A percentile compares a stretch with the other conserved stretches of the same genome.
Evolutionary conservation across 2,888 invertebrate species (phyloP).

Genomic region (Drosophila niveifrons): DNA sequence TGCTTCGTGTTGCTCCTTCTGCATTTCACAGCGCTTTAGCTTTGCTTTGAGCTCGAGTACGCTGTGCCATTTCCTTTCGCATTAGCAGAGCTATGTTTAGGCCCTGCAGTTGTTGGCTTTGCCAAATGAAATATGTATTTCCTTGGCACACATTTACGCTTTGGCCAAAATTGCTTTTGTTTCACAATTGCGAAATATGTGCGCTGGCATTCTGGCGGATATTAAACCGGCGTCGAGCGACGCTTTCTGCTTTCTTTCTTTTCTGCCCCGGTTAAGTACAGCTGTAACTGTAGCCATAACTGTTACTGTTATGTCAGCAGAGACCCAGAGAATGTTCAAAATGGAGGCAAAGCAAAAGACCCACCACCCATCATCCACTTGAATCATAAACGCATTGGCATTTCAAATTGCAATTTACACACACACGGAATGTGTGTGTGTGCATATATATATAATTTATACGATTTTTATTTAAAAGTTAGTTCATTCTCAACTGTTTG

Average conservation of each 20-base stretch:
- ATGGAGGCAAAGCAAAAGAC: neutral
- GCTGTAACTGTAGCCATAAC: conserved; percentile 2
- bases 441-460: conserved; percentile 45
- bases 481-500: conserved; percentile 45
- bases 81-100: conserved; percentile 32
- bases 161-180: conserved; percentile 51
- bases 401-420: conserved; percentile 45
- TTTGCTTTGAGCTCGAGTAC: neutral
- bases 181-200: conserved; percentile 23
- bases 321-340: neutral
- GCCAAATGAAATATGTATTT: conserved; percentile 57
- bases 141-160: conserved; percentile 61
- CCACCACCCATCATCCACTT: neutral
- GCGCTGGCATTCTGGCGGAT: conserved; percentile 23
- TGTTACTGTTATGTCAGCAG: neutral
- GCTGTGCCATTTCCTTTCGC: conserved; percentile 19
- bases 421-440: conserved; percentile 29
- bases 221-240: conserved; percentile 34
- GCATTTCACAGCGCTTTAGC: neutral
- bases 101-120: conserved; percentile 36
- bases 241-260: neutral
- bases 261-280: conserved; percentile 3
- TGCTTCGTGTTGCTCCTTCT: neutral
- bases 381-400: conserved; percentile 36
- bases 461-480: conserved; percentile 58